Percentiles rank a stretch among this genome's conserved stretches.
phyloP scores from a whole-genome alignment of 1,140 invertebrate genomes.

The Reticulitermes speratus region DNA sequence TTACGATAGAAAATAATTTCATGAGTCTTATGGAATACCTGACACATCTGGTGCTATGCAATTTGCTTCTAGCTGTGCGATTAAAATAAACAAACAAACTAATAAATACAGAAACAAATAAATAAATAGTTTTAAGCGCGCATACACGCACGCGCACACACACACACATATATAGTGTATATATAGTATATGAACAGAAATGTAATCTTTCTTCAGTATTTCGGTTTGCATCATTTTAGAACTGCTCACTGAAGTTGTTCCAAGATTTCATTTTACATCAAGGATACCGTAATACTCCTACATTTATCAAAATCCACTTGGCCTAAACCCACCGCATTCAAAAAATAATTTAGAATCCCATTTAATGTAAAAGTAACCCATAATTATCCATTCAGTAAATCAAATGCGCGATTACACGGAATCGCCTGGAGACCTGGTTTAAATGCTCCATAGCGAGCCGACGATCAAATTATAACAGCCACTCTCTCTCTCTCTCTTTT shows the following conservation, averaged over 20 bases:
- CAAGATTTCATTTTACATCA: not conserved
- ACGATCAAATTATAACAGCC: not conserved
- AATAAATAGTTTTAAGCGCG: no score
- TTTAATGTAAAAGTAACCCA: constrained; percentile 8
- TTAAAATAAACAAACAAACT: no score
- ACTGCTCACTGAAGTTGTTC: not conserved
- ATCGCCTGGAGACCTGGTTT: not conserved
- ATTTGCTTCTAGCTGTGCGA: not conserved
- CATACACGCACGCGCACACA: no score
- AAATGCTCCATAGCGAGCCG: not conserved
- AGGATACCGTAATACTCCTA: not conserved
- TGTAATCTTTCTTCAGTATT: not conserved
- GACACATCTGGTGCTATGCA: not conserved
- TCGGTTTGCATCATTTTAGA: not conserved
- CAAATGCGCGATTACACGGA: not conserved
- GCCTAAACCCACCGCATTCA: not conserved
- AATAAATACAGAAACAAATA: no score
- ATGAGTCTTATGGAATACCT: not conserved
- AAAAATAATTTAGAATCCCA: not conserved
- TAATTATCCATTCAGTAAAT: constrained; percentile 5
- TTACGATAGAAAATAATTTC: not conserved
- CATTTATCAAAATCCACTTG: not conserved
- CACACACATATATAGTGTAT: not conserved
- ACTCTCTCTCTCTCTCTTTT: not conserved
- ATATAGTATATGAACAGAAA: not conserved